Conservation (phyloP, 2,797 vertebrate species). For the Huso huso region DNA sequence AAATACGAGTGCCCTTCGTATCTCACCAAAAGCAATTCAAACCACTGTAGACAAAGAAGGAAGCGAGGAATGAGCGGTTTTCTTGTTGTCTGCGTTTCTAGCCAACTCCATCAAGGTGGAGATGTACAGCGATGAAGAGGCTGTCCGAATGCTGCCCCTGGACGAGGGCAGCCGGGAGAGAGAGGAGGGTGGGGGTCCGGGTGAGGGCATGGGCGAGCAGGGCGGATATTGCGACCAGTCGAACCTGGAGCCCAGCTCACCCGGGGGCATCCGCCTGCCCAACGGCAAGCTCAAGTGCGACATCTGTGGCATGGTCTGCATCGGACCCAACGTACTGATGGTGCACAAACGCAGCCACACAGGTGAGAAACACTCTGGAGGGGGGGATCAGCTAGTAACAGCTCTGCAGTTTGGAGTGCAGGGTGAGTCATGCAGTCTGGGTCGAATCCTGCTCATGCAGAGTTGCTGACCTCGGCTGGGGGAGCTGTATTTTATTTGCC, state of each 20-base stretch:
- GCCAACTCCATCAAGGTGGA: slow-evolving; percentile 93
- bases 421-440: background rate
- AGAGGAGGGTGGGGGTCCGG: slow-evolving; percentile 50
- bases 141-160: slow-evolving; percentile 61
- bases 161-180: slow-evolving; percentile 62
- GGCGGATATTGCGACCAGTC: slow-evolving; percentile 68
- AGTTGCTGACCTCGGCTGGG: background rate
- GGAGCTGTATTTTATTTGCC: too few species aligned
- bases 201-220: slow-evolving; percentile 55
- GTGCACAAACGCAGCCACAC: slow-evolving; percentile 97
- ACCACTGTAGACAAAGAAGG: background rate
- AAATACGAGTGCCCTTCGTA: too few species aligned
- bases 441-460: background rate
- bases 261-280: slow-evolving; percentile 81
- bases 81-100: slow-evolving; percentile 32
- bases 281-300: slow-evolving; percentile 93
- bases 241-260: slow-evolving; percentile 71
- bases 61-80: background rate
- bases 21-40: background rate
- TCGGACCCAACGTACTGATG: slow-evolving; percentile 93
- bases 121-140: slow-evolving; percentile 87
- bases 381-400: background rate
- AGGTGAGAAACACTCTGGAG: slow-evolving; percentile 51
- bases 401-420: background rate
- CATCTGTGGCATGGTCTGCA: slow-evolving; percentile 91